These are phyloP conservation scores for Naja naja DNA, from an alignment of 2,113 vertebrate species.

Conservation along the genomic window DNA sequence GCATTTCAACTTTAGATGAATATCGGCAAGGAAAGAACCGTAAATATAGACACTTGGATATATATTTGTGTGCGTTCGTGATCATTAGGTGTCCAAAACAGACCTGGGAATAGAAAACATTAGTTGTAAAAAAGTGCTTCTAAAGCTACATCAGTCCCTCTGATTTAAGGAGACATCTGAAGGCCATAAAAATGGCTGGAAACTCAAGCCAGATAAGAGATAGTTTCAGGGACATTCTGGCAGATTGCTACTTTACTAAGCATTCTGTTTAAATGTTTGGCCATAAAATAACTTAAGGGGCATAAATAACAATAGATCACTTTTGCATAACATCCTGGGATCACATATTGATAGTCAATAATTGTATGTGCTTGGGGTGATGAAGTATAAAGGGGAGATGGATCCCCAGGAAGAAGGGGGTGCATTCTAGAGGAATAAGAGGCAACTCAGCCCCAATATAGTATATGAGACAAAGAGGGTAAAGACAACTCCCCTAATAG, in stretches of 20 bases:
- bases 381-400: not conserved
- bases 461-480: not conserved
- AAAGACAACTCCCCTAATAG: not conserved
- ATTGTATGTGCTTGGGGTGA: not conserved
- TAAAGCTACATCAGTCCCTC: not conserved
- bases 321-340: constrained; percentile 19
- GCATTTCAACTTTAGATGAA: constrained; percentile 38
- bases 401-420: not conserved
- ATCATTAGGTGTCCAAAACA: not conserved
- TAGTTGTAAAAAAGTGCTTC: constrained; percentile 9
- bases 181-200: not conserved
- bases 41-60: constrained; percentile 4
- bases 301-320: not conserved
- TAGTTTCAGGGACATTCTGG: constrained; percentile 18
- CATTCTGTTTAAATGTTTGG: constrained; percentile 41
- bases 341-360: not conserved
- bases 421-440: not conserved
- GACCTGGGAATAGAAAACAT: constrained; percentile 17
- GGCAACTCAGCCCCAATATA: not conserved
- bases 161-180: constrained; percentile 11
- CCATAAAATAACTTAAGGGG: not conserved
- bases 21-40: constrained; percentile 21
- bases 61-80: not conserved
- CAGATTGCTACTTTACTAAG: constrained; percentile 35
- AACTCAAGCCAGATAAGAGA: constrained; percentile 12